Conservation (phyloP, 2,797 vertebrate species). For the Paedocypris micromegethes region DNA sequence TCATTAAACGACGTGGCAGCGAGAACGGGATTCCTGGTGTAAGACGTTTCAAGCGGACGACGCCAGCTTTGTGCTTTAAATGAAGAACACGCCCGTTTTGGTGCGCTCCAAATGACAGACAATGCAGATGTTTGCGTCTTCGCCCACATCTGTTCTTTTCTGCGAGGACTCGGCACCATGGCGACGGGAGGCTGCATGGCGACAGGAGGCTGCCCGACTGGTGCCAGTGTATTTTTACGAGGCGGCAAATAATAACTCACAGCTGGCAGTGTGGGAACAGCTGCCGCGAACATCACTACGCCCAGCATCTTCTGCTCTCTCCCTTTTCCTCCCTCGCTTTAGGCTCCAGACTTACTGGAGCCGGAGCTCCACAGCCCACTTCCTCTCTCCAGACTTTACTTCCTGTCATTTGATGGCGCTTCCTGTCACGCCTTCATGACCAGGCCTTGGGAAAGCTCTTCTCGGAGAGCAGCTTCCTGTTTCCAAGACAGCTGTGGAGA, state of each 20-base stretch:
- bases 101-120: conserved; percentile 32
- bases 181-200: conserved; percentile 61
- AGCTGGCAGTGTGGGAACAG: conserved; percentile 73
- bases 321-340: conserved; percentile 60
- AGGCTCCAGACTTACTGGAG: conserved; percentile 74
- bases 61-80: background rate
- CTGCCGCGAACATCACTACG: conserved; percentile 66
- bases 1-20: background rate
- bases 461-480: conserved; percentile 70
- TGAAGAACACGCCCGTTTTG: conserved; percentile 8
- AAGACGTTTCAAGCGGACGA: no score
- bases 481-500: conserved; percentile 71
- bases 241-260: conserved; percentile 72
- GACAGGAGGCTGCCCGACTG: conserved; percentile 66
- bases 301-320: conserved; percentile 52
- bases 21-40: background rate
- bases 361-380: conserved; percentile 68
- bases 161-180: conserved; percentile 51
- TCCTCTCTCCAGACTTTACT: conserved; percentile 71
- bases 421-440: conserved; percentile 72
- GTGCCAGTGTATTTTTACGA: conserved; percentile 73
- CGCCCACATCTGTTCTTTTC: conserved; percentile 62
- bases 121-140: conserved; percentile 61
- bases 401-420: conserved; percentile 75
- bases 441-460: conserved; percentile 61